Conservation (phyloP, 2,113 vertebrate species). For the Promerops cafer region DNA sequence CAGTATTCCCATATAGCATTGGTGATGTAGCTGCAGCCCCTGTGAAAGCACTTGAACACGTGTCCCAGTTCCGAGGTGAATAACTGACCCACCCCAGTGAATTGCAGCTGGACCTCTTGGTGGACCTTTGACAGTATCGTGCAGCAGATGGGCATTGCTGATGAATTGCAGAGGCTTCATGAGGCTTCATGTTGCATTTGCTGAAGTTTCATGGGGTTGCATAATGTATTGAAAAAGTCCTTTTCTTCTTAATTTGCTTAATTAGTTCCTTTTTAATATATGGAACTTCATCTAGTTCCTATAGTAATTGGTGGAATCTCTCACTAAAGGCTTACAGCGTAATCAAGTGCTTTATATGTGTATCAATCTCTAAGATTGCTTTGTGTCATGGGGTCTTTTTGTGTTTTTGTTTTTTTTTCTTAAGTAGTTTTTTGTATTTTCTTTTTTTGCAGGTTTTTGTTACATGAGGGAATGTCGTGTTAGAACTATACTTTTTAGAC, state of each 20-base stretch:
- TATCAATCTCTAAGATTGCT: neutral
- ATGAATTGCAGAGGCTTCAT: neutral
- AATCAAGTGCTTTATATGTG: neutral
- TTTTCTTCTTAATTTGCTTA: neutral
- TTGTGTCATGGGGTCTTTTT: fast-evolving
- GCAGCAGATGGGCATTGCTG: neutral
- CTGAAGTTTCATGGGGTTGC: neutral
- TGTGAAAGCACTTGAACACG: neutral
- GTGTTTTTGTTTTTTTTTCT: neutral
- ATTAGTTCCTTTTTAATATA: neutral
- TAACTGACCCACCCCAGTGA: neutral
- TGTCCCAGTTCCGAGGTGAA: neutral
- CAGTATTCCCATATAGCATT: neutral
- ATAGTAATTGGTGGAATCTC: neutral
- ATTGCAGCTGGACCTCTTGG: neutral
- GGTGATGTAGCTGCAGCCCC: neutral
- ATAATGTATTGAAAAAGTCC: neutral
- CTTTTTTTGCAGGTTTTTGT: neutral
- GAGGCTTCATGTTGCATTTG: neutral
- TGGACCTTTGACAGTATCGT: neutral
- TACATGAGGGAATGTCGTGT: neutral
- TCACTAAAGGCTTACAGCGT: neutral
- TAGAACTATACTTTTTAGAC: neutral
- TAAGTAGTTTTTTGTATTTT: neutral
- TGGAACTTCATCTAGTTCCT: neutral